Evolutionary conservation across 2,797 vertebrate species (phyloP), one percentile per base, ranked within the genome.

Genomic region (Sylvia borin): DNA sequence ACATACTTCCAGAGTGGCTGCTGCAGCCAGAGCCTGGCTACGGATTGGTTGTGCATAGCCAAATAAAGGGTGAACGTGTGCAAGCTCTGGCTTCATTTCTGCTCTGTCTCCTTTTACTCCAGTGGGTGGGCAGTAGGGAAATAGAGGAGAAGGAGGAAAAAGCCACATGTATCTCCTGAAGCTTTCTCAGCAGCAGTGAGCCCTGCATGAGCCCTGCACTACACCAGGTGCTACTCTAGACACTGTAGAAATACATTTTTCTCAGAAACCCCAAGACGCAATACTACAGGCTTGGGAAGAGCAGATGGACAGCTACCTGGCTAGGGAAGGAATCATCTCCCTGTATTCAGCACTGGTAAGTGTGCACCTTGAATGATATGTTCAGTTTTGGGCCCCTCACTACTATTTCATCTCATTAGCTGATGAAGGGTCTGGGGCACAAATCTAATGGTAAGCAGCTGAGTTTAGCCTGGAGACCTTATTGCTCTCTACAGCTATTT

Each of bases 31-130:
- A 57, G 29, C 25, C 13, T 5, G 10, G 13, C 18, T 79, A 5
- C 0, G 1, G 17, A 7, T 10, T 25, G 17, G 13, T n/a, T 73
- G 38, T 5, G 34, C 15, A 40, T 9, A 57, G 32, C 42, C 29
- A 20, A 57, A 76, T 38, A 61, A 62, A 5, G 29, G 43, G 21
- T 6, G 47, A 79, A 70, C 6, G 9, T 7, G 12, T 43, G 13
- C 32, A 68, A 68, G 32, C 14, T 72, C 26, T 82, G 19, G 10
- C 38, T 81, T 81, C 0, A 2, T 51, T 81, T 74, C 62, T 84
- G 14, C 31, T 89, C 29, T 38, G 7, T 71, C 14, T 73, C 57
- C 27, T 64, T 26, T 42, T 71, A n/a, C 6, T 71, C 14, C 20
- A 66, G 10, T 0, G 0, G 8, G 5, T 74, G 2, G 22, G 27